Evolutionary conservation across 2,113 vertebrate genomes (phyloP), one percentile per base, ranked within the genome.

Genomic region (Hemichromis elongatus): DNA sequence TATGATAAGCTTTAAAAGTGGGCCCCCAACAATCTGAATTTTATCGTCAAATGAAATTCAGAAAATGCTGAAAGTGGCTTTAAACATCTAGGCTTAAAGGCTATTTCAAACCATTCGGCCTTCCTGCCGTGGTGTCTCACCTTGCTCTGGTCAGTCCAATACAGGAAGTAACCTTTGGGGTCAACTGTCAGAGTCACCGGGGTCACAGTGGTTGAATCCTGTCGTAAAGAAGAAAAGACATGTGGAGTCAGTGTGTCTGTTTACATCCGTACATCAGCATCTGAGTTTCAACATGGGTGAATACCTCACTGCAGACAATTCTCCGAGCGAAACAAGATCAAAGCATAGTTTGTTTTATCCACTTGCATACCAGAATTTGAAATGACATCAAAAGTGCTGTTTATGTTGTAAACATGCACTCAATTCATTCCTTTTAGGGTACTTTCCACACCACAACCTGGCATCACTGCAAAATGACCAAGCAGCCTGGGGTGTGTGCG

Each of bases 141-240:
- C 97, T 99, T 99, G 91, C 97, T 99, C 93, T 99, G 98, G 95
- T 99, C 98, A 5, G 97, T 98, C 98, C 98, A 99, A 81, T 98
- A 98, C 80, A 99, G 96, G 97, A 98, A 99, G 96, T 98, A 98
- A 89, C 98, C 98, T 91, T 98, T 97, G 57, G 98, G 97, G 92
- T 99, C 98, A 77, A 98, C 98, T 90, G 96, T 97, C 33, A 99
- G 95, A 85, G 97, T 97, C 93, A 99, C 96, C 7, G 97, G 97
- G 91, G 97, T 97, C 92, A 98, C 97, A 81, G 96, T 94, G 52
- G 97, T 96, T 2, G 98, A 98, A 91, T 99, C 98, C 98, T 99
- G 84, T 13, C 73, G 19, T 53, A 47, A 90, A 42, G 88, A 18
- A 94, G 52, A 63, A 85, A 84, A 79, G 77, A 90, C 35, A 87